Percentiles rank a stretch among this genome's conserved stretches.
phyloP scores from a whole-genome alignment of 2,113 vertebrate genomes.

The Bostrychus sinensis region DNA sequence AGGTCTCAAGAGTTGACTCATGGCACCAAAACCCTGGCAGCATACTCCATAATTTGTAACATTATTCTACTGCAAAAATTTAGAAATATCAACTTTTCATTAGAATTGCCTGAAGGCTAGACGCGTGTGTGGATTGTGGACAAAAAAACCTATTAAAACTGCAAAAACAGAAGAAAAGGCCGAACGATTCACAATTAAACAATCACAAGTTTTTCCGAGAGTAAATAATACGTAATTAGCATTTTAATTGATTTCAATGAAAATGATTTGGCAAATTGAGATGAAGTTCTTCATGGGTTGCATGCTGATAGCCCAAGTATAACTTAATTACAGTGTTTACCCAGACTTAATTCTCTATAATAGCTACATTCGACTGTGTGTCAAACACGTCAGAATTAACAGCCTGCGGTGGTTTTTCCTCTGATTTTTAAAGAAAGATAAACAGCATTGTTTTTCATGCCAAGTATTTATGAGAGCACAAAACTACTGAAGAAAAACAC shows the following conservation, averaged over 20 bases:
- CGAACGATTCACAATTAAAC: neutral
- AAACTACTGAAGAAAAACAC: neutral
- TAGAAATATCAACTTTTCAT: neutral
- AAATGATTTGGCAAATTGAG: slow-evolving; percentile 11
- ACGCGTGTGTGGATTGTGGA: neutral
- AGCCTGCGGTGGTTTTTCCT: slow-evolving; percentile 3
- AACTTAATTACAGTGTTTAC: slow-evolving; percentile 25
- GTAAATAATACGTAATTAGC: slow-evolving; percentile 13
- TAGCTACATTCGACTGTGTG: slow-evolving; percentile 15
- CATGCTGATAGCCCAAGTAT: slow-evolving; percentile 13
- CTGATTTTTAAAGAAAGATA: neutral
- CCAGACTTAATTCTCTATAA: slow-evolving; percentile 9
- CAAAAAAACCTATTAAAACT: slow-evolving; percentile 2
- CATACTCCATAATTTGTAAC: neutral
- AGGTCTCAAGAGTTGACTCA: slow-evolving; percentile 5
- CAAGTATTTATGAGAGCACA: neutral
- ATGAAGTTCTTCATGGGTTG: slow-evolving; percentile 18
- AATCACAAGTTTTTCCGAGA: neutral
- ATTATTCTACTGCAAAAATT: neutral
- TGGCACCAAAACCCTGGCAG: slow-evolving; percentile 36
- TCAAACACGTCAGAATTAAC: slow-evolving; percentile 19
- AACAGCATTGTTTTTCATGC: slow-evolving; percentile 1
- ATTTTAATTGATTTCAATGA: slow-evolving; percentile 3
- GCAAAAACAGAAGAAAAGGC: neutral
- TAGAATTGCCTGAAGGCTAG: neutral